Evolutionary conservation across 35 echinoderm and acorn worm genomes (phyloP).

Genomic region (Ophioderma brevispina): DNA sequence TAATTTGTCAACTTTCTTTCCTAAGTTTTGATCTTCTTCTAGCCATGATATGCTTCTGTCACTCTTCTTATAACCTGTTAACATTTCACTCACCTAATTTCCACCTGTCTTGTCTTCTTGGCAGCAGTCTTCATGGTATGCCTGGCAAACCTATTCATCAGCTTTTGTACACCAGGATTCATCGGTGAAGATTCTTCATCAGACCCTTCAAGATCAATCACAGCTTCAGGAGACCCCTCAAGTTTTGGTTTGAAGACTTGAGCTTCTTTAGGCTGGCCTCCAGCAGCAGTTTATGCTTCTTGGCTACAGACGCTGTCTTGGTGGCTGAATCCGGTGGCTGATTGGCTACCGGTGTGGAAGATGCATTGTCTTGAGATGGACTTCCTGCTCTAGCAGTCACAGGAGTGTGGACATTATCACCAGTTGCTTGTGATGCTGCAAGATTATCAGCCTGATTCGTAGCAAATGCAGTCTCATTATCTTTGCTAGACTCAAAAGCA

Average conservation of each 20-base stretch:
- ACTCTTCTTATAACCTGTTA: background rate
- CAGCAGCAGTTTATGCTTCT: slow-evolving; percentile 52
- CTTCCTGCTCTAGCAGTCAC: background rate
- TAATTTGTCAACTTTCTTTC: background rate
- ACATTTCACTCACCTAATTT: slow-evolving; percentile 72
- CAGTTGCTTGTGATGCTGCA: background rate
- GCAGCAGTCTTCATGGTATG: slow-evolving; percentile 62
- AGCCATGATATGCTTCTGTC: no score
- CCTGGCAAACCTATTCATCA: slow-evolving; percentile 86
- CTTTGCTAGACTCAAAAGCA: no score
- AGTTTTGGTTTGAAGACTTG: slow-evolving; percentile 69
- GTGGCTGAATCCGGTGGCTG: background rate
- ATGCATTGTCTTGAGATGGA: background rate
- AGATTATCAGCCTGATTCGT: no score
- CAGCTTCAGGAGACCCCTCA: slow-evolving; percentile 22
- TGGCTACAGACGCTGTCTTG: background rate
- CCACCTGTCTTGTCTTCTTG: slow-evolving; percentile 65
- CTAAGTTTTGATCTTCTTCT: no score
- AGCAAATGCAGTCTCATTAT: no score
- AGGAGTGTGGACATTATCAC: background rate
- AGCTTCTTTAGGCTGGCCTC: slow-evolving; percentile 67
- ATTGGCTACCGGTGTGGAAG: background rate
- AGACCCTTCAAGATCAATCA: slow-evolving; percentile 73
- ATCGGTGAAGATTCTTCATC: slow-evolving; percentile 5
- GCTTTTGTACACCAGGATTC: slow-evolving; percentile 52